Base-by-base conservation (phyloP, 2,888 invertebrate species). In the Pseudoips prasinana region DNA sequence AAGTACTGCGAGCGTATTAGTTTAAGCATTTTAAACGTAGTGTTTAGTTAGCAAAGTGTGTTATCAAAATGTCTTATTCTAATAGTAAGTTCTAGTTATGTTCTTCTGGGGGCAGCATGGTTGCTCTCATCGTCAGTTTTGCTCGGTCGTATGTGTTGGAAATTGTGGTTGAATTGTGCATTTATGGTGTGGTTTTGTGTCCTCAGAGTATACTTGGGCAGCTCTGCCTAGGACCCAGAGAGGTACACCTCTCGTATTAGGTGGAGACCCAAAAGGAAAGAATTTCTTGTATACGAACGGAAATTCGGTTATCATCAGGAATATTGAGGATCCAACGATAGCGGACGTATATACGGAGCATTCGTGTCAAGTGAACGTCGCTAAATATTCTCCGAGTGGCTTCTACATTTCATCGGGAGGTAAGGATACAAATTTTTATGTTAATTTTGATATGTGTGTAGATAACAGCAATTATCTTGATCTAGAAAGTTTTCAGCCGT, bases 401-500 rank as follows among this genome's bases (percentile, higher is more conserved):
- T 98, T 96, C 88, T 99, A 99, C 84, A 98, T 99, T 66, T 97
- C 98, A 23, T 99, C 99, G 49, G 99, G 97, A 89, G 98, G 97
- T 97, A 90, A 90, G 79, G 36, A 18, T n/a, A n/a, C n/a, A n/a
- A n/a, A n/a, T n/a, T n/a, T n/a, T n/a, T n/a, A n/a, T n/a, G n/a
- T n/a, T n/a, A n/a, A n/a, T n/a, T n/a, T n/a, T n/a, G n/a, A n/a
- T n/a, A n/a, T n/a, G n/a, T n/a, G n/a, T n/a, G n/a, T n/a, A n/a
- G n/a, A n/a, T n/a, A n/a, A n/a, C n/a, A n/a, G n/a, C n/a, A n/a
- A n/a, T n/a, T n/a, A n/a, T n/a, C n/a, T n/a, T n/a, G n/a, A n/a
- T n/a, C n/a, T n/a, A n/a, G n/a, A n/a, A n/a, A n/a, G n/a, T n/a
- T n/a, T n/a, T n/a, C n/a, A n/a, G n/a, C n/a, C n/a, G n/a, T n/a